A percentile compares a stretch with the other conserved stretches of the same genome.
Evolutionary conservation across 2,113 vertebrate genomes (phyloP).

Genomic region (Fulica atra): DNA sequence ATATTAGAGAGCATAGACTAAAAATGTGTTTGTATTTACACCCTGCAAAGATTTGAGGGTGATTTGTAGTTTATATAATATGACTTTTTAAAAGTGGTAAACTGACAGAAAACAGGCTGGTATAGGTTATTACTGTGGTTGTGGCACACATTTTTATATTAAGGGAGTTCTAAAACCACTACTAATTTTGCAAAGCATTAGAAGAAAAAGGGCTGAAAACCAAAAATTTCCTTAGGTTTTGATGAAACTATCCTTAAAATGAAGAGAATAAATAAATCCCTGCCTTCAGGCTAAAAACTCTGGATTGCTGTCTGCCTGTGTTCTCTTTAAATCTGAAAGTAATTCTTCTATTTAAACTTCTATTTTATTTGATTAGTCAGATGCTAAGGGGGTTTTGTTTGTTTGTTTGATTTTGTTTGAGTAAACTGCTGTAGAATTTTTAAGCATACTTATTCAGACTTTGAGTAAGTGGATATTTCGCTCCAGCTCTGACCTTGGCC

Average conservation of each 20-base stretch:
- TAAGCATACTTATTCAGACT: neutral
- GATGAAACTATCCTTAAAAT: conserved; percentile 24
- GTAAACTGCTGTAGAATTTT: neutral
- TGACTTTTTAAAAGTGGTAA: neutral
- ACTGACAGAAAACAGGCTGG: neutral
- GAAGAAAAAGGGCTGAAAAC: neutral
- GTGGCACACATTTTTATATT: neutral
- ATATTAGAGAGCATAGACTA: neutral
- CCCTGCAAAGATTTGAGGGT: neutral
- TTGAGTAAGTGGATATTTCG: neutral
- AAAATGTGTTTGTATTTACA: neutral
- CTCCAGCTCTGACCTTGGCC: neutral
- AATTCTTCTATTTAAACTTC: neutral
- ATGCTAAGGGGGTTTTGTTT: neutral
- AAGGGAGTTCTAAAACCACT: neutral
- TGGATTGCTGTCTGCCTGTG: neutral
- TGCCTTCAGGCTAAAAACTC: neutral
- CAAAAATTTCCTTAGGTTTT: neutral
- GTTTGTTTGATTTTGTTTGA: neutral
- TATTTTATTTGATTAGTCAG: conserved; percentile 17
- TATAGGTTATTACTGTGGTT: neutral
- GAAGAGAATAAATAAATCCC: neutral
- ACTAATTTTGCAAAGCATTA: neutral
- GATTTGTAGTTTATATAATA: neutral
- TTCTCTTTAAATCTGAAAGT: conserved; percentile 31